Conservation (phyloP, 2,797 vertebrate species). For the Salmo trutta region DNA sequence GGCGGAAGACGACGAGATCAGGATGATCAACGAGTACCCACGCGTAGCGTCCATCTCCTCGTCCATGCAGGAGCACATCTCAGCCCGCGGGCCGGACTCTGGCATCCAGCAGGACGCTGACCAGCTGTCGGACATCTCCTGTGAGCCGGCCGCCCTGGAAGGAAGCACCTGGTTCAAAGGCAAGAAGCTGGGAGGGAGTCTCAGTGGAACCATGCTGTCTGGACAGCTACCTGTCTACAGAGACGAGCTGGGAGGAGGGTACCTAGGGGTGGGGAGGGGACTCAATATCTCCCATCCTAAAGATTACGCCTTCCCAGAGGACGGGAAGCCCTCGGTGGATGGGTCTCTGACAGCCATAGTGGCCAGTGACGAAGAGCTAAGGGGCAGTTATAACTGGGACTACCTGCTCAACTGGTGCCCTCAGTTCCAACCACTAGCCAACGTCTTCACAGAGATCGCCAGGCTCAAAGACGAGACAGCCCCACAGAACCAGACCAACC, state of each 20-base stretch:
- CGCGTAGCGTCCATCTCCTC: constrained; percentile 93
- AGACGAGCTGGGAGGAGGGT: constrained; percentile 83
- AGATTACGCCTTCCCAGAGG: constrained; percentile 94
- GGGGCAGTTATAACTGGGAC: constrained; percentile 99
- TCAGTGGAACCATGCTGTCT: constrained; percentile 85
- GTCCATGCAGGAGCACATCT: constrained; percentile 94
- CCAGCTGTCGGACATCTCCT: constrained; percentile 95
- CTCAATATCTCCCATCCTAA: constrained; percentile 88
- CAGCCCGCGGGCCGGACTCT: constrained; percentile 92
- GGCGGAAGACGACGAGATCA: constrained; percentile 95
- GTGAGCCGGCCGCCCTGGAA: constrained; percentile 88
- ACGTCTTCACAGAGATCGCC: constrained; percentile 97
- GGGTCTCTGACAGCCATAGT: constrained; percentile 96
- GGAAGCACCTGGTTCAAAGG: constrained; percentile 93
- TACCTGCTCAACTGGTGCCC: constrained; percentile 99
- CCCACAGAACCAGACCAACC: constrained; percentile 80
- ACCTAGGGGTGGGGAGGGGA: constrained; percentile 86
- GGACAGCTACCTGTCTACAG: constrained; percentile 87
- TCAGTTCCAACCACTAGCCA: constrained; percentile 96
- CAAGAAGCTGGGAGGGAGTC: constrained; percentile 86
- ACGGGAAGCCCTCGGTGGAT: constrained; percentile 91
- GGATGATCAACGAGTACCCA: constrained; percentile 98
- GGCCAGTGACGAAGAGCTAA: constrained; percentile 95
- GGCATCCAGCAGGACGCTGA: constrained; percentile 98
- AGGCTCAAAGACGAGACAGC: constrained; percentile 94